These are phyloP conservation scores for Crematogaster levior DNA, from an alignment of 2,888 invertebrate genomes.

Conservation along the genomic window DNA sequence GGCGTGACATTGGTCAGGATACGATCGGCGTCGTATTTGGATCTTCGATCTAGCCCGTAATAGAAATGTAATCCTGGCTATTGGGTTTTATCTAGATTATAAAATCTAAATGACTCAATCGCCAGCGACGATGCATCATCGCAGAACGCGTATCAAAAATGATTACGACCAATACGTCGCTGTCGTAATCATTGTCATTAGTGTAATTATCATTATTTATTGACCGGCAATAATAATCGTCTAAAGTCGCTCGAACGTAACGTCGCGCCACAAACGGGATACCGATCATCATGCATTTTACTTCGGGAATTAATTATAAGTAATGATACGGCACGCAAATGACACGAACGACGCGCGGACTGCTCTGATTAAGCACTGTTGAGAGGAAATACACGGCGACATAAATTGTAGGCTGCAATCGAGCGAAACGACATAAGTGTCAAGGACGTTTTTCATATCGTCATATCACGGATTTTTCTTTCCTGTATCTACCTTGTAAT, in stretches of 20 bases:
- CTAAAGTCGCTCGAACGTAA: constrained; percentile 53
- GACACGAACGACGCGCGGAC: constrained; percentile 55
- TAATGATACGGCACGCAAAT: constrained; percentile 71
- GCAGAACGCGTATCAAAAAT: constrained; percentile 28
- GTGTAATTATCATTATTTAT: constrained; percentile 58
- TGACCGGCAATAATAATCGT: constrained; percentile 56
- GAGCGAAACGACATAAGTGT: constrained; percentile 29
- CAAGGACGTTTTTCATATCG: constrained; percentile 38
- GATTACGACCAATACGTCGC: constrained; percentile 48
- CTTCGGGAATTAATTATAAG: constrained; percentile 70
- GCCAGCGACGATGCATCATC: constrained; percentile 28
- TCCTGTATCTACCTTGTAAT: constrained; percentile 6
- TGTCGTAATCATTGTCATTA: constrained; percentile 60
- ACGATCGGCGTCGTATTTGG: constrained; percentile 58
- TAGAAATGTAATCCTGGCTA: constrained; percentile 74
- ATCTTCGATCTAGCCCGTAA: constrained; percentile 60
- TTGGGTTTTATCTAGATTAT: constrained; percentile 75
- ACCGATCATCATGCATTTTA: constrained; percentile 59
- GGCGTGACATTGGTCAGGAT: constrained; percentile 49
- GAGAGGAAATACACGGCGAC: constrained; percentile 23
- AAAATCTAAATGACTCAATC: constrained; percentile 73
- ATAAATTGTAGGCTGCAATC: constrained; percentile 34
- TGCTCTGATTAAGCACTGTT: constrained; percentile 62
- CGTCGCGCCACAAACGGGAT: constrained; percentile 53
- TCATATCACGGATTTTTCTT: not conserved